Conservation (phyloP, 1,140 invertebrate genomes). For the Bradysia coprophila region DNA sequence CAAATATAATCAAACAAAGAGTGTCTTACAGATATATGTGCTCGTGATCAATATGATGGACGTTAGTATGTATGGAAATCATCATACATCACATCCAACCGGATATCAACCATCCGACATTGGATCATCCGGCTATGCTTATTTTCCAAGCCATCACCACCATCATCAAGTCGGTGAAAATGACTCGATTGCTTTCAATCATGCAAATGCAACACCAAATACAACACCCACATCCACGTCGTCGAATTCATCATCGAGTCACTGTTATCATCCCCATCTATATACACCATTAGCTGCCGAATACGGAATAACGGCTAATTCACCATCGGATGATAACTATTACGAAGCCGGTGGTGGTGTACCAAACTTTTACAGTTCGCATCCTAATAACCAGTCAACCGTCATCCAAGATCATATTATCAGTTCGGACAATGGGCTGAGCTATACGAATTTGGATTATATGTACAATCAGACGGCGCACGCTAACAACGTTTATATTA, state of each 20-base stretch:
- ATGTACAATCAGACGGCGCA: slow-evolving; percentile 11
- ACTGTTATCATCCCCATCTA: slow-evolving; percentile 17
- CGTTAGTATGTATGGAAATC: slow-evolving; percentile 48
- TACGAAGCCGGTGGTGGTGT: background rate
- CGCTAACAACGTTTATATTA: background rate
- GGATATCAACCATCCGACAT: background rate
- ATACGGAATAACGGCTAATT: slow-evolving; percentile 19
- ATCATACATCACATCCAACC: slow-evolving; percentile 12
- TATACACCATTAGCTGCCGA: slow-evolving; percentile 23
- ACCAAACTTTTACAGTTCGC: background rate
- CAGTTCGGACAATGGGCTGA: slow-evolving; percentile 64
- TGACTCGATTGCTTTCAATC: slow-evolving; percentile 10
- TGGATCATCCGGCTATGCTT: background rate
- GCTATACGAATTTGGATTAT: slow-evolving; percentile 81
- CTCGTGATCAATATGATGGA: slow-evolving; percentile 35
- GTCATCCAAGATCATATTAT: slow-evolving; percentile 39
- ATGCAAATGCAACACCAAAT: slow-evolving; percentile 4
- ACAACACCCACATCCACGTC: slow-evolving; percentile 10
- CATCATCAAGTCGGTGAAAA: slow-evolving; percentile 7
- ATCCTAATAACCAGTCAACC: slow-evolving; percentile 23
- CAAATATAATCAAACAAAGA: background rate
- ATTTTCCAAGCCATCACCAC: slow-evolving; percentile 3
- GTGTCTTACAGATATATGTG: background rate
- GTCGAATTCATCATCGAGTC: slow-evolving; percentile 10
- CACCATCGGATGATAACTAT: slow-evolving; percentile 12